Conservation (phyloP, 2,113 vertebrate genomes). For the Zosterops borbonicus region DNA sequence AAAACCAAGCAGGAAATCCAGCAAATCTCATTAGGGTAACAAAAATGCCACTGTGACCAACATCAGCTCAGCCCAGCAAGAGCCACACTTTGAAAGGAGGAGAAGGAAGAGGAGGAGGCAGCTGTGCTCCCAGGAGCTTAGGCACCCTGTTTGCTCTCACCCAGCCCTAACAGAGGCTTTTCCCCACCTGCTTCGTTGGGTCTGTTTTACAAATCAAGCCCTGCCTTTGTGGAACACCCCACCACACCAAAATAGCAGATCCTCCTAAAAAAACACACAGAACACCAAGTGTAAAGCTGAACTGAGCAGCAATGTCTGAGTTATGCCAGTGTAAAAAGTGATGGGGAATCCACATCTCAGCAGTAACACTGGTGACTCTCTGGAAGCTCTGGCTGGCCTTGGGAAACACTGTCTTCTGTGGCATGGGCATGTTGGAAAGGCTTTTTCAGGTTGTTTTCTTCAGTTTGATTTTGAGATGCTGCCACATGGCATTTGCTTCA, state of each 20-base stretch:
- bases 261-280: not conserved
- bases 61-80: not conserved
- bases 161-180: not conserved
- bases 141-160: not conserved
- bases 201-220: not conserved
- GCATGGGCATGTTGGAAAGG: not conserved
- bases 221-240: not conserved
- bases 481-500: not conserved
- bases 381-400: not conserved
- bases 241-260: not conserved
- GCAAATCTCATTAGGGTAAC: conserved; percentile 8
- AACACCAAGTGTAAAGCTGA: not conserved
- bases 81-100: not conserved
- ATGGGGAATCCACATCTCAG: not conserved
- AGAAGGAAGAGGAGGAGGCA: not conserved
- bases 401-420: not conserved
- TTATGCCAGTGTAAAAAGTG: not conserved
- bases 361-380: not conserved
- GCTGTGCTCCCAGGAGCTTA: not conserved
- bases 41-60: not conserved
- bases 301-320: not conserved
- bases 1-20: not conserved
- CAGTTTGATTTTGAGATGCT: not conserved
- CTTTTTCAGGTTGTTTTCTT: not conserved
- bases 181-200: not conserved